phyloP scores from a whole-genome alignment of 2,113 vertebrate species.

The Felis chaus region DNA sequence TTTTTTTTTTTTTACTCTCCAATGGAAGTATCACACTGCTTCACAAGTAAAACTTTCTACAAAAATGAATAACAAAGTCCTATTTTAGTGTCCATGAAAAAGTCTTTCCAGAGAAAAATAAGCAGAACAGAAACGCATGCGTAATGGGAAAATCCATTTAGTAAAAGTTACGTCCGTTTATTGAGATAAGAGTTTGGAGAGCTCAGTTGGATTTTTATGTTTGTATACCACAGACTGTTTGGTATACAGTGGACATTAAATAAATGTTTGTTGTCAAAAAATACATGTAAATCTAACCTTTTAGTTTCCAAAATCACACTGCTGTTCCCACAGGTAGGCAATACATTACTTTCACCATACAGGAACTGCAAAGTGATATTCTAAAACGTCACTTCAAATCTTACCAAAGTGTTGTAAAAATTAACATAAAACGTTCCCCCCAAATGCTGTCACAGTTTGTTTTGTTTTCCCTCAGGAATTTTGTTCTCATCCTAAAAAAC shows the following conservation, averaged over 20 bases:
- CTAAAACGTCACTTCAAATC: conserved; percentile 31
- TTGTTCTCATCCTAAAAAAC: conserved; percentile 10
- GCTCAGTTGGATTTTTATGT: not conserved
- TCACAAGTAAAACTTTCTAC: not conserved
- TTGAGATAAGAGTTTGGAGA: not conserved
- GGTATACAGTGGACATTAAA: not conserved
- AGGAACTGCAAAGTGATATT: not conserved
- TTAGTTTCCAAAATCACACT: not conserved
- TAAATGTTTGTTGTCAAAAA: not conserved
- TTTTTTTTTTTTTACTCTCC: not conserved
- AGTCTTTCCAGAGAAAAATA: not conserved
- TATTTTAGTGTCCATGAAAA: not conserved
- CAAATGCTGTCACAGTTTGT: conserved; percentile 6
- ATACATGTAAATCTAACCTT: not conserved
- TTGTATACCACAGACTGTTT: not conserved
- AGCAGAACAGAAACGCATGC: not conserved
- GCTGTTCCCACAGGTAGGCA: not conserved
- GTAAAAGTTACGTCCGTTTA: not conserved
- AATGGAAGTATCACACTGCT: not conserved
- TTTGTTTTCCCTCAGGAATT: conserved; percentile 5
- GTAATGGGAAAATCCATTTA: not conserved
- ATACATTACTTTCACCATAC: not conserved
- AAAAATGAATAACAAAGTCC: not conserved
- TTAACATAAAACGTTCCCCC: not conserved
- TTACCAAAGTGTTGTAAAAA: conserved; percentile 26